These are phyloP conservation scores for Palythoa caribaeorum DNA, from an alignment of 92 coral and sea anemone species.

Conservation along the genomic window DNA sequence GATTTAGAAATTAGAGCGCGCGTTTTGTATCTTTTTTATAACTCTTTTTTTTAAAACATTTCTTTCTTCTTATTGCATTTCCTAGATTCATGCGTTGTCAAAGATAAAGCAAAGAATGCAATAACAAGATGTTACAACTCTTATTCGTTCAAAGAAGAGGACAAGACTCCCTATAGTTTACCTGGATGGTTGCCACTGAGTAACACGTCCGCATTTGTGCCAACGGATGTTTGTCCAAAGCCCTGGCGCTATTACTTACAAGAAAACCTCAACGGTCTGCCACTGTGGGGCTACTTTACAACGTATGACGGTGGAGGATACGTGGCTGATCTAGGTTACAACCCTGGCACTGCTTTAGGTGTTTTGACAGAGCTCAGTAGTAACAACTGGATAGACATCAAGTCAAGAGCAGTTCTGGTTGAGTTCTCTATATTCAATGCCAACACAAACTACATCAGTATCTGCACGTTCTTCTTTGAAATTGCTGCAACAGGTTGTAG, in stretches of 20 bases:
- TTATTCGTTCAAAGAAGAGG: conserved; percentile 74
- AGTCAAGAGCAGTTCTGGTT: conserved; percentile 75
- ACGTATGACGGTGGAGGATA: conserved; percentile 86
- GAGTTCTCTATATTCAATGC: conserved; percentile 81
- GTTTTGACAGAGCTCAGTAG: conserved; percentile 37
- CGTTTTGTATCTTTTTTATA: neutral
- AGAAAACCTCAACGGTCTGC: conserved; percentile 35
- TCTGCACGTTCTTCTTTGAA: conserved; percentile 72
- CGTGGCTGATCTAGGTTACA: conserved; percentile 79
- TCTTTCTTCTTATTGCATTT: neutral
- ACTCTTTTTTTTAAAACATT: neutral
- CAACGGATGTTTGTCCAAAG: conserved; percentile 72
- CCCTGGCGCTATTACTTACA: conserved; percentile 81
- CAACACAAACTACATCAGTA: conserved; percentile 77
- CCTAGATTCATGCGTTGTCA: conserved; percentile 68
- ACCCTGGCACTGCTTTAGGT: conserved; percentile 23
- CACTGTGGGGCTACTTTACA: conserved; percentile 78
- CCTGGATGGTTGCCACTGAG: conserved; percentile 77
- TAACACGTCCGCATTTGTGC: neutral
- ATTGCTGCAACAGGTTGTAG: conserved; percentile 73
- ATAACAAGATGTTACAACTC: conserved; percentile 61
- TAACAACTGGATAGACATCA: conserved; percentile 71
- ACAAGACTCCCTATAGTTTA: conserved; percentile 50
- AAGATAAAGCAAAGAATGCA: conserved; percentile 45
- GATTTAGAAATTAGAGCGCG: too few relatives aligned